These are phyloP conservation scores for Teleogryllus oceanicus DNA, from an alignment of 2,888 invertebrate species.

Conservation along the genomic window DNA sequence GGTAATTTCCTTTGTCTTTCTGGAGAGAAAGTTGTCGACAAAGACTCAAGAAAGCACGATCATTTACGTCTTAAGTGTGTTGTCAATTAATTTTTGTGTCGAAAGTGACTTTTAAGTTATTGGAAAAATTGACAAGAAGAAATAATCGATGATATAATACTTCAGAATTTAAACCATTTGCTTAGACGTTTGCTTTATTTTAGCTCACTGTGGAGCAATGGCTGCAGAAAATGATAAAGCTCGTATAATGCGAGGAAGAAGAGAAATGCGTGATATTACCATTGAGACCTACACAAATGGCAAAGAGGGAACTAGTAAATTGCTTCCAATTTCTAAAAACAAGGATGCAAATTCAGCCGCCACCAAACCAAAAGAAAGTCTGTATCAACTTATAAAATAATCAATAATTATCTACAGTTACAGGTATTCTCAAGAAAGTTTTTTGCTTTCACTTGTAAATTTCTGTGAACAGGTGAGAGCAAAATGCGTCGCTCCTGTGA, in stretches of 20 bases:
- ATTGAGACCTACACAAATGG: conserved; percentile 71
- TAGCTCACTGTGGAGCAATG: conserved; percentile 42
- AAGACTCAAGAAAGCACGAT: too few relatives aligned
- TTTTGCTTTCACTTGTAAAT: background rate
- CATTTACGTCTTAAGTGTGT: too few relatives aligned
- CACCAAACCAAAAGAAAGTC: background rate
- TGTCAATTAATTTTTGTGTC: too few relatives aligned
- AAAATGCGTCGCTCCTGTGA: conserved; percentile 29
- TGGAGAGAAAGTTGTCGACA: background rate
- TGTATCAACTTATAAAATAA: background rate
- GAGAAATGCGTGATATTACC: conserved; percentile 67
- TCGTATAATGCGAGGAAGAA: conserved; percentile 58
- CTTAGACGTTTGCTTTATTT: background rate
- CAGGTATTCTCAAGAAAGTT: background rate
- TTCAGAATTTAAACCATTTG: too few relatives aligned
- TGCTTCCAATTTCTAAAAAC: background rate
- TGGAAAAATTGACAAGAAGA: background rate
- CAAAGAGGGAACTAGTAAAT: background rate
- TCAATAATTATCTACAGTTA: background rate
- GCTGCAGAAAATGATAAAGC: conserved; percentile 47
- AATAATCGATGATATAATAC: too few relatives aligned
- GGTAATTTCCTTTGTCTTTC: conserved; percentile 47
- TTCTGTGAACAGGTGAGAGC: conserved; percentile 23
- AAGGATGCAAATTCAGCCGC: background rate
- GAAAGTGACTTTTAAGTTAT: conserved; percentile 18